Evolutionary conservation across 2,888 invertebrate genomes (phyloP).

Genomic region (Tethea ocularis): DNA sequence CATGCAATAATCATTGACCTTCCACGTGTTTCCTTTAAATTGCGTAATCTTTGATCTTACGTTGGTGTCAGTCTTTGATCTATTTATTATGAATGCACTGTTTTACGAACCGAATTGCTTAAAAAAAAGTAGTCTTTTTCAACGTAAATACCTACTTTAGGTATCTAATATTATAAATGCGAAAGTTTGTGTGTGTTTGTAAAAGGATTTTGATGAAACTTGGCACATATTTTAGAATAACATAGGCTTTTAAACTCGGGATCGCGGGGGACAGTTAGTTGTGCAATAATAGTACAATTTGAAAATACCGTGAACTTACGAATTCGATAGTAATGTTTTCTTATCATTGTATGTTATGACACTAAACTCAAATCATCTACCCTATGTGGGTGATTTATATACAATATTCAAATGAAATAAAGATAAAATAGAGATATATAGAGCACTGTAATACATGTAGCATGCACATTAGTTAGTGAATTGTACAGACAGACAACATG

Average conservation of each 20-base stretch:
- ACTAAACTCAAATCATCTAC: conserved; percentile 32
- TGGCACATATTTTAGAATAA: no score
- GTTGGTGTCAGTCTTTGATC: not conserved
- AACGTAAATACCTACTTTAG: no score
- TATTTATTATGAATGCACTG: not conserved
- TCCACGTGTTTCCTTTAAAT: not conserved
- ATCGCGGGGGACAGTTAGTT: no score
- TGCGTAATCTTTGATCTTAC: not conserved
- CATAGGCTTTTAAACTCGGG: no score
- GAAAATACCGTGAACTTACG: not conserved
- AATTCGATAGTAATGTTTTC: conserved; percentile 12
- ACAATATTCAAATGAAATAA: conserved; percentile 41
- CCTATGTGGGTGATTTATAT: conserved; percentile 60
- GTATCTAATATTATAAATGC: no score
- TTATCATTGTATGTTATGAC: conserved; percentile 34
- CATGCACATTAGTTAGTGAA: not conserved
- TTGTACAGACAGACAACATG: not conserved
- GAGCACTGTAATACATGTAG: no score
- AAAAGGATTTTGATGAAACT: no score
- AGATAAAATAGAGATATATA: conserved; percentile 11
- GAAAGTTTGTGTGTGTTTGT: no score
- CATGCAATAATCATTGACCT: not conserved
- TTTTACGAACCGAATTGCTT: no score
- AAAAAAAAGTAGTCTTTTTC: not conserved
- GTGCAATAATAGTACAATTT: not conserved